These are phyloP conservation scores for Ondatra zibethicus DNA, from an alignment of 2,113 vertebrate genomes.

Conservation along the genomic window DNA sequence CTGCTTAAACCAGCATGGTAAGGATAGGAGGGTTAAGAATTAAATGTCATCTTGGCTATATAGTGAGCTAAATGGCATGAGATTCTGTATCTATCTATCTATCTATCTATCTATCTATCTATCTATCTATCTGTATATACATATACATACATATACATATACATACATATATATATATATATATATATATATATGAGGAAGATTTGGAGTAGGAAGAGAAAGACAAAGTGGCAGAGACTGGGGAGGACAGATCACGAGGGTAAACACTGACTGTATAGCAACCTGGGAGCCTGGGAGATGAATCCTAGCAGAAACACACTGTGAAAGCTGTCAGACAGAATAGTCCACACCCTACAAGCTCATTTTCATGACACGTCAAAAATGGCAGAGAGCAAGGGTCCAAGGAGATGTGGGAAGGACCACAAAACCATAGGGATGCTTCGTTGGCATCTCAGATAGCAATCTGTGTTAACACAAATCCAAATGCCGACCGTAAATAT, in stretches of 20 bases:
- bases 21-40: not conserved
- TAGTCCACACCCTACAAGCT: accelerated
- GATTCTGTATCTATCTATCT: not conserved
- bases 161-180: not conserved
- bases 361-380: not conserved
- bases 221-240: not conserved
- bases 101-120: not conserved
- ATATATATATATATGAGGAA: not conserved
- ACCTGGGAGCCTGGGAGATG: not conserved
- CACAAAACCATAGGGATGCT: not conserved
- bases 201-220: not conserved
- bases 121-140: not conserved
- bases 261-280: not conserved
- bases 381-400: too few relatives aligned
- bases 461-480: not conserved
- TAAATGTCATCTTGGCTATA: not conserved
- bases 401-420: accelerated
- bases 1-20: not conserved
- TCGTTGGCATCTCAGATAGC: not conserved
- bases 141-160: too few relatives aligned
- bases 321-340: not conserved
- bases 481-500: not conserved
- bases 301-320: not conserved
- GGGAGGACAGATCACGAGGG: not conserved
- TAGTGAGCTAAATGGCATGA: not conserved